phyloP scores from a whole-genome alignment of 2,113 vertebrate genomes.

The Oryzias celebensis region DNA sequence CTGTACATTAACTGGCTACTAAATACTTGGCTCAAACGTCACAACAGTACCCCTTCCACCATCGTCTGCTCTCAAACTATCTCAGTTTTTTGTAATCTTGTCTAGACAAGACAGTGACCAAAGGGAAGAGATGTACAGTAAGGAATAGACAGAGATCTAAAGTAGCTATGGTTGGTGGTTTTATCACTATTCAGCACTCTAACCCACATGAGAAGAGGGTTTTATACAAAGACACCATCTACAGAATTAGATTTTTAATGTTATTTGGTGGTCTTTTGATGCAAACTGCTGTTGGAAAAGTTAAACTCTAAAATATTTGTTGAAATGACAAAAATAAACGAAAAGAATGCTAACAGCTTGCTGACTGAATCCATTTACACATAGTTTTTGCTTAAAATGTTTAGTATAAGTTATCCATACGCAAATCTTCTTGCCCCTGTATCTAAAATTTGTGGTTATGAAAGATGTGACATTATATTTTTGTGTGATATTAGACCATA shows the following conservation, averaged over 20 bases:
- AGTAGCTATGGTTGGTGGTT: constrained; percentile 29
- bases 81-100: not conserved
- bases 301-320: not conserved
- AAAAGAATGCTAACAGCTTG: too few species aligned
- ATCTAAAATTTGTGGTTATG: too few species aligned
- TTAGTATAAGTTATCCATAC: too few species aligned
- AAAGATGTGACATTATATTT: too few species aligned
- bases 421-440: too few species aligned
- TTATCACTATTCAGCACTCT: constrained; percentile 65
- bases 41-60: constrained; percentile 14
- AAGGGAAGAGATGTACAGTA: constrained; percentile 35
- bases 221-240: constrained; percentile 28
- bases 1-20: constrained; percentile 76
- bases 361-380: too few species aligned
- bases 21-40: constrained; percentile 65
- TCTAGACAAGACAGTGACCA: constrained; percentile 62
- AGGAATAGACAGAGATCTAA: constrained; percentile 35
- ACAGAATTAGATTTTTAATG: constrained; percentile 1
- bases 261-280: not conserved
- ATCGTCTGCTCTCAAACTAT: not conserved
- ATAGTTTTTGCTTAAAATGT: too few species aligned
- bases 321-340: too few species aligned
- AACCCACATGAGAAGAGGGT: constrained; percentile 39
- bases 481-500: too few species aligned
- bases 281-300: not conserved